Evolutionary conservation across 2,888 invertebrate genomes (phyloP), one percentile per base, ranked within the genome.

Genomic region (Megastigmus dorsalis): DNA sequence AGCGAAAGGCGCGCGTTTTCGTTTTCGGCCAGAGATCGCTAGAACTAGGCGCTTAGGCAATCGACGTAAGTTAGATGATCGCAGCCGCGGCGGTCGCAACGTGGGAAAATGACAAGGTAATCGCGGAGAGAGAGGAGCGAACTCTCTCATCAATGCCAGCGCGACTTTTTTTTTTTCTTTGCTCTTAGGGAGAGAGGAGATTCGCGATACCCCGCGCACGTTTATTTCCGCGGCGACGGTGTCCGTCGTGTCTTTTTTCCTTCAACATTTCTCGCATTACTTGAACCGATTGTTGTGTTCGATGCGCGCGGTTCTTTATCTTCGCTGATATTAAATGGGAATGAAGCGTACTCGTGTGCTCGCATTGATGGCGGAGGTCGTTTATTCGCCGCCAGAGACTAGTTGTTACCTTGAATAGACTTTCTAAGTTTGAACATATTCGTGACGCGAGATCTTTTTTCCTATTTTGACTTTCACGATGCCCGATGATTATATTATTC

Each of bases 291-390:
- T 38, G 2, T 41, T 41, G 2, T 9, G 18, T 10, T 43, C 43
- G 13, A 9, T 33, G 36, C 23, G 57, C 57, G n/a, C n/a, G n/a
- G 59, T 48, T 69, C 73, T 75, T 52, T 48, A 38, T 57, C 55
- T 15, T n/a, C n/a, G n/a, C n/a, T n/a, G n/a, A n/a, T n/a, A n/a
- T n/a, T n/a, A n/a, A n/a, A n/a, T n/a, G n/a, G n/a, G 2, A 38
- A 52, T 52, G 18, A 43, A 55, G 48, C 57, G 15, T 59, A 52
- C 43, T 63, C 55, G 80, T 77, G 80, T 79, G 84, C 85, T 86
- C 81, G 86, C 86, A 87, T 87, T 87, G 87, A 87, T 83, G 81
- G 85, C 81, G 82, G 83, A 82, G 86, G 85, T 87, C 86, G 87
- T 86, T 86, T 82, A 82, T 82, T 81, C 78, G 82, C 81, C 83